phyloP scores from a whole-genome alignment of 2,797 vertebrate species.

The Vireo griseus region DNA sequence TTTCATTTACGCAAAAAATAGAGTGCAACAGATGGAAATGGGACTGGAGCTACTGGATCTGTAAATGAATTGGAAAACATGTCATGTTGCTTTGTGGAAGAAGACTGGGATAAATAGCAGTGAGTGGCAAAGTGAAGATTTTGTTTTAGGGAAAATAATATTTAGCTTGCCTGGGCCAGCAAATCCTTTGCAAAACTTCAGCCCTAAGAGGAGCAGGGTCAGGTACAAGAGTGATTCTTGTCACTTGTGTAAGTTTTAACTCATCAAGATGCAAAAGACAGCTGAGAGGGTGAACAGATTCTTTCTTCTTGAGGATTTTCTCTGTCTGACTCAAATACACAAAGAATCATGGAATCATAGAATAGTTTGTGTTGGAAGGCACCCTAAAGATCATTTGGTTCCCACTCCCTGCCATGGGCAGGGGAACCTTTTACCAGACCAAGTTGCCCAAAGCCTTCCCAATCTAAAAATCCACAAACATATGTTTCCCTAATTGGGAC shows the following conservation, averaged over 20 bases:
- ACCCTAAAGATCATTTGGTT: background rate
- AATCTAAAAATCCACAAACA: background rate
- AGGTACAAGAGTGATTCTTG: background rate
- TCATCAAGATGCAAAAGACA: background rate
- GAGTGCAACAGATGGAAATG: background rate
- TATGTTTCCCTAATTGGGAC: background rate
- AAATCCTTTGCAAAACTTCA: background rate
- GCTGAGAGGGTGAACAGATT: background rate
- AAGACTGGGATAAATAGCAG: background rate
- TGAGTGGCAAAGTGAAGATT: background rate
- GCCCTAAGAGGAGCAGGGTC: rapidly evolving
- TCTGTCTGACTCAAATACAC: background rate
- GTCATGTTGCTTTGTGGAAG: background rate
- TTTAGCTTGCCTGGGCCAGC: background rate
- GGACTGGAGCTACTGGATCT: background rate
- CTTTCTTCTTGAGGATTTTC: background rate
- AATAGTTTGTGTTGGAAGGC: background rate
- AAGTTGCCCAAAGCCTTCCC: background rate
- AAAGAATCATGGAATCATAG: background rate
- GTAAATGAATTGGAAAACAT: background rate
- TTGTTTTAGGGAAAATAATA: background rate
- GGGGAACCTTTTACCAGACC: background rate
- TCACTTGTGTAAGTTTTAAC: background rate
- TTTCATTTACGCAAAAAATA: background rate
- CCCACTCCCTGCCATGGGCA: background rate